phyloP scores from a whole-genome alignment of 2,113 vertebrate genomes.

The Gambusia holbrooki region DNA sequence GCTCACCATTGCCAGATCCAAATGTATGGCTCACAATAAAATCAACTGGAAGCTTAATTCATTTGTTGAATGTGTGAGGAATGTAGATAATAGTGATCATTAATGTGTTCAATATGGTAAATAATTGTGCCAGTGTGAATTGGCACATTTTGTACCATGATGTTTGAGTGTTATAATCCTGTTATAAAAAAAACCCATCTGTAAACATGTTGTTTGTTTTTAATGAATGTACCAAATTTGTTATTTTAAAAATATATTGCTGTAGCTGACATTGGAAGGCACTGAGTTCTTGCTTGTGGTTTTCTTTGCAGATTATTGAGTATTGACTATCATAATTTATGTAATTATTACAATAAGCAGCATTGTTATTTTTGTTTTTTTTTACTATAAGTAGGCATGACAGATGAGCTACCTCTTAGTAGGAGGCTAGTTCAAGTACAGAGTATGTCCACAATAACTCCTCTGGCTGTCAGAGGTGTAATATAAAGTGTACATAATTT shows the following conservation, averaged over 20 bases:
- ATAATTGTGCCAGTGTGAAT: background rate
- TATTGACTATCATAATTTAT: constrained; percentile 14
- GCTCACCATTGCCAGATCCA: too few relatives aligned
- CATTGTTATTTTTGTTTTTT: background rate
- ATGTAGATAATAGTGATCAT: background rate
- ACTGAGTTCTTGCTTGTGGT: constrained; percentile 38
- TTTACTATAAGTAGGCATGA: constrained; percentile 24
- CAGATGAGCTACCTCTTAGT: constrained; percentile 22
- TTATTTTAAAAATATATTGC: constrained; percentile 25
- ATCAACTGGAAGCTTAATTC: background rate
- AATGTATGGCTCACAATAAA: too few relatives aligned
- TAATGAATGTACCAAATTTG: constrained; percentile 18
- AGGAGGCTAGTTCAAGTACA: constrained; percentile 17
- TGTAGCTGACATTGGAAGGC: constrained; percentile 46
- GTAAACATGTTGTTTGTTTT: constrained; percentile 22
- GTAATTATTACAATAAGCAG: constrained; percentile 45
- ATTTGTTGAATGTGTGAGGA: constrained; percentile 1
- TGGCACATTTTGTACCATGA: constrained; percentile 1
- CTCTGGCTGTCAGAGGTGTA: constrained; percentile 13
- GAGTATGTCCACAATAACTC: background rate
- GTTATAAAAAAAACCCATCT: constrained; percentile 19
- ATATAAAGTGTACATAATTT: background rate
- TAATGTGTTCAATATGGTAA: background rate
- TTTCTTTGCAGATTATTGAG: constrained; percentile 32
- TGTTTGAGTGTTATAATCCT: constrained; percentile 6